Evolutionary conservation across 2,113 vertebrate species (phyloP), one percentile per base, ranked within the genome.

Genomic region (rabbit (Oryctolagus cuniculus)): DNA sequence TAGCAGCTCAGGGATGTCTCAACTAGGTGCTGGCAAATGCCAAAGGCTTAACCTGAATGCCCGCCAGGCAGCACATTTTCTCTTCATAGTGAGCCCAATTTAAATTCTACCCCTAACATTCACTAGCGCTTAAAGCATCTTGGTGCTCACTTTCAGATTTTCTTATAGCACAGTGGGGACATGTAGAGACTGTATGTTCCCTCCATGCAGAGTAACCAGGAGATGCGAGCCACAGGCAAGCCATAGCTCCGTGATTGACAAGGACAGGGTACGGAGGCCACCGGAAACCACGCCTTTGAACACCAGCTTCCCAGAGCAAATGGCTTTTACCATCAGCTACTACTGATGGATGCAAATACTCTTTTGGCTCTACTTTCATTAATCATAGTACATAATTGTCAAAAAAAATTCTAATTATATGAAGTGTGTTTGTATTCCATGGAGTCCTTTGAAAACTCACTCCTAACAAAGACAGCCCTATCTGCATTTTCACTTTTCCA

Each of bases 201-300:
- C 58, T 44, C 24, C 24, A 49, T 10, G 6, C 0, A 66, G 29
- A 22, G 17, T 31, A 31, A 44, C 38, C 64, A 19, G 55, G 29
- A 74, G 55, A 22, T 24, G 12, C n/a, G 25, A 17, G 58, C 15
- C 27, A 3, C 61, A 9, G 58, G 15, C 25, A 9, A 69, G 53
- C 0, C 17, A 1, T 0, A 1, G 29, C 24, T 1, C 10, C 22
- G 31, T 10, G 38, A 51, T 13, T 3, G 6, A 1, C 0, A 15
- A 27, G 10, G 31, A 10, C 0, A 34, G 17, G 44, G 11, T 1
- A 22, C 0, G 7, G 38, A 44, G 0, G 22, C 27, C 44, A 53
- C n/a, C 24, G 2, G 27, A 69, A 29, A 49, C 4, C 49, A 82
- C 0, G 27, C 6, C 55, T 79, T 58, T 63, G 51, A 90, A 63